Conservation (phyloP, 2,888 invertebrate genomes). For the Antitype chi region DNA sequence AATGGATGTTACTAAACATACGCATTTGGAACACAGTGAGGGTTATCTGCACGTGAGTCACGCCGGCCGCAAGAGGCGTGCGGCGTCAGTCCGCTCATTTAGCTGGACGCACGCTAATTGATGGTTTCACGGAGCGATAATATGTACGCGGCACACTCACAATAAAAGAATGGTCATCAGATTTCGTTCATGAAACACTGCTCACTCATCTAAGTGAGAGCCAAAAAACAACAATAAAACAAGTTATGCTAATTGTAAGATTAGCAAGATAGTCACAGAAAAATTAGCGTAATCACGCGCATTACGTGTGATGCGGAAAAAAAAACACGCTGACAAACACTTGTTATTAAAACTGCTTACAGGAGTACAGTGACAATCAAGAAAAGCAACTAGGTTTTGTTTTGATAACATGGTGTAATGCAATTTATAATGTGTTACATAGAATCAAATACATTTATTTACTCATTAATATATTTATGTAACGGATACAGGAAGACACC, state of each 20-base stretch:
- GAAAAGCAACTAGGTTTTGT: background rate
- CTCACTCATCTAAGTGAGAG: conserved; percentile 12
- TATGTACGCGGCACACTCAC: conserved; percentile 19
- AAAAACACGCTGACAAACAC: background rate
- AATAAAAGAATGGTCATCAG: background rate
- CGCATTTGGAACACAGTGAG: conserved; percentile 19
- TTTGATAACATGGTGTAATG: background rate
- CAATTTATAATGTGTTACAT: background rate
- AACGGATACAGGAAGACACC: background rate
- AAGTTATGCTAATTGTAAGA: conserved; percentile 12
- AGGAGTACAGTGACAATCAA: background rate
- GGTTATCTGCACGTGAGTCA: conserved; percentile 57
- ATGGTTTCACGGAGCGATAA: conserved; percentile 45
- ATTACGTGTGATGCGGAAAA: background rate
- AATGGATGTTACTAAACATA: conserved; percentile 29
- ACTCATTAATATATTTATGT: background rate
- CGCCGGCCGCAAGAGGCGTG: background rate
- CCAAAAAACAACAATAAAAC: conserved; percentile 11
- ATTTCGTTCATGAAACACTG: conserved; percentile 3
- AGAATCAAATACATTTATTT: background rate
- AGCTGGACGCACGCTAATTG: conserved; percentile 50
- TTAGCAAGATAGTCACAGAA: conserved; percentile 3
- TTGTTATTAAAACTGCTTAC: background rate
- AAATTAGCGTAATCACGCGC: conserved; percentile 1
- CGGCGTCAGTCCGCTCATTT: conserved; percentile 10